A percentile compares a stretch with the other conserved stretches of the same genome.
Conservation (phyloP, 2,113 vertebrate genomes). For the Anoplopoma fimbria region DNA sequence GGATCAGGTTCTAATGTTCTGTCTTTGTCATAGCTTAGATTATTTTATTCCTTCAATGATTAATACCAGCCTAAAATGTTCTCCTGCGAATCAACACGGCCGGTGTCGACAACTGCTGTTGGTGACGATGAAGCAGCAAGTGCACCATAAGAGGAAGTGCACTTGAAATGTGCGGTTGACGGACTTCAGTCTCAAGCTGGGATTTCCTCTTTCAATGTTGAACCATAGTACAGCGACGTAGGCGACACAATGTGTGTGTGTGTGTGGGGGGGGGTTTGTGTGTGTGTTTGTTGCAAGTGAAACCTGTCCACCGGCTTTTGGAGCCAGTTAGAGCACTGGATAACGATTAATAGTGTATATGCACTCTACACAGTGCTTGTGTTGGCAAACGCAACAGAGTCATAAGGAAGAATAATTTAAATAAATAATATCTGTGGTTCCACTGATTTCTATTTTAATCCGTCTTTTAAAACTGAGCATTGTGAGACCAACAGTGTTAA, state of each 20-base stretch:
- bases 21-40: neutral
- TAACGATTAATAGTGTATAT: neutral
- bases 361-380: neutral
- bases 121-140: slow-evolving; percentile 1
- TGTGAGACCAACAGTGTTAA: neutral
- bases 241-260: neutral
- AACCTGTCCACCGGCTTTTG: neutral
- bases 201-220: slow-evolving; percentile 72
- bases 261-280: neutral
- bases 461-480: neutral
- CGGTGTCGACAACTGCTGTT: neutral
- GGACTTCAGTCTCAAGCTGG: slow-evolving; percentile 51
- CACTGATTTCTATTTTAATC: neutral
- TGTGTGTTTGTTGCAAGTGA: neutral
- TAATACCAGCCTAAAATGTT: neutral
- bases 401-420: neutral
- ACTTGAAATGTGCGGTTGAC: slow-evolving; percentile 23
- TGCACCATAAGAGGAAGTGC: slow-evolving; percentile 68
- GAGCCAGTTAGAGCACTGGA: neutral
- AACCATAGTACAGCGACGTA: slow-evolving; percentile 18
- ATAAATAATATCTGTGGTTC: neutral
- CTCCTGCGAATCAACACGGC: neutral
- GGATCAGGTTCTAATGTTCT: neutral
- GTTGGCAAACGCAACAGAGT: neutral
- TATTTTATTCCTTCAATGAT: neutral